Evolutionary conservation across 2,888 invertebrate species (phyloP), one percentile per base, ranked within the genome.

Genomic region (Cryptosula pallasiana): DNA sequence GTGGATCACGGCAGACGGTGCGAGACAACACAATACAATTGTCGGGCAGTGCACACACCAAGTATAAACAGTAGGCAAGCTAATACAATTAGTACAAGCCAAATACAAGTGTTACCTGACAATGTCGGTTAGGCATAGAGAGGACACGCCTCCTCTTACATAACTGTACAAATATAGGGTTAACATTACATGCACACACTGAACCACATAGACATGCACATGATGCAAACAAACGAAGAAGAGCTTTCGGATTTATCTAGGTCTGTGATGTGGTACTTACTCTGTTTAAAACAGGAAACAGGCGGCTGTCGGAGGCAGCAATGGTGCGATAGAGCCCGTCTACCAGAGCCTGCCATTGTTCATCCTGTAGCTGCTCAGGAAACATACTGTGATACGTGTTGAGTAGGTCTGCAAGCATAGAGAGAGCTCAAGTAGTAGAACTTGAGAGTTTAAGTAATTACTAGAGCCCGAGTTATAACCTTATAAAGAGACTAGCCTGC

Each of bases 201-300:
- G 9, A 45, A 45, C 5, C 20, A 5, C 20, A 45, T 20, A 13
- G 20, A 20, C 45, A 45, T 5, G 45, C 5, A 45, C 45, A 45
- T 45, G 45, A 5, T 45, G 20, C 45, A 45, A 45, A 45, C 45
- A 45, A 45, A 45, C 45, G 20, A 20, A 13, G 45, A 20, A 45
- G 45, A 45, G 20, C 5, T 45, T 45, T 45, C 5, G 45, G 20
- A 45, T n/a, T 45, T 45, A 20, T 45, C 45, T 45, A 20, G 9
- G n/a, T n/a, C n/a, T n/a, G n/a, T n/a, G n/a, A n/a, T n/a, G n/a
- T n/a, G 45, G 20, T 5, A 45, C 45, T 32, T 34, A 63, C 63
- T 27, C 3, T 63, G 32, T 63, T 63, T 5, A 63, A n/a, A 32
- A 63, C 63, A 63, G 63, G 63, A 63, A 63, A 63, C 32, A 63